Evolutionary conservation across 35 echinoderm and acorn worm genomes (phyloP), one percentile per base, ranked within the genome.

Genomic region (Nesometra sesokonis): DNA sequence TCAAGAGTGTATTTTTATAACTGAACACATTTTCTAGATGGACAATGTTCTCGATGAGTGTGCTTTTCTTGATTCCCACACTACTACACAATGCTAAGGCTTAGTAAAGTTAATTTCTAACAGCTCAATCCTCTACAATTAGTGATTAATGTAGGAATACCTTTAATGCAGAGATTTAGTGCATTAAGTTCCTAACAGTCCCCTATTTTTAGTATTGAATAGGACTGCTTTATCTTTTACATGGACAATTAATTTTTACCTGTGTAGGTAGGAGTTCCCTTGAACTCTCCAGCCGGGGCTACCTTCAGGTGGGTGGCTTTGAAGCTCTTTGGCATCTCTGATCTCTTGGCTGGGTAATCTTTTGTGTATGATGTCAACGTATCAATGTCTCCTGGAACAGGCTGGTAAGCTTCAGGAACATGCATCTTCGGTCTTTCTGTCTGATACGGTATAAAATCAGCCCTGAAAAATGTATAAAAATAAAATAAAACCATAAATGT

Each of bases 351-450:
- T 5, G 96, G 96, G 80, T 94, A 99, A 67, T 99, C 96, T 78
- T 89, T 99, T 19, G 93, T 90, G 85, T 99, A 99, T 21, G 96
- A 99, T 31, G 96, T 99, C 85, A 99, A 36, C 30, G 88, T 85
- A 80, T 99, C 96, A 77, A 99, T 90, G 31, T 94, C 78, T 40
- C 95, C 95, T 32, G 88, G 84, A 5, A 91, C 39, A 52, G 88
- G 91, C 38, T 87, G 33, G 82, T 94, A 98, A 33, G 85, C 57
- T 29, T 98, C 95, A 29, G 89, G 89, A 29, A 87, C 86, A 36
- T 88, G 93, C 57, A 94, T 87, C 17, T 77, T 0, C 3, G 93
- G 87, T 23, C 85, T 85, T n/a, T 76, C 43, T 32, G 84, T 35
- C 52, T 89, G 87, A 88, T 93, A 82, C 7, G 95, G 95, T 35